Percentiles rank a stretch among this genome's conserved stretches.
phyloP scores from a whole-genome alignment of 2,888 invertebrate species.

The Zeuzera pyrina region DNA sequence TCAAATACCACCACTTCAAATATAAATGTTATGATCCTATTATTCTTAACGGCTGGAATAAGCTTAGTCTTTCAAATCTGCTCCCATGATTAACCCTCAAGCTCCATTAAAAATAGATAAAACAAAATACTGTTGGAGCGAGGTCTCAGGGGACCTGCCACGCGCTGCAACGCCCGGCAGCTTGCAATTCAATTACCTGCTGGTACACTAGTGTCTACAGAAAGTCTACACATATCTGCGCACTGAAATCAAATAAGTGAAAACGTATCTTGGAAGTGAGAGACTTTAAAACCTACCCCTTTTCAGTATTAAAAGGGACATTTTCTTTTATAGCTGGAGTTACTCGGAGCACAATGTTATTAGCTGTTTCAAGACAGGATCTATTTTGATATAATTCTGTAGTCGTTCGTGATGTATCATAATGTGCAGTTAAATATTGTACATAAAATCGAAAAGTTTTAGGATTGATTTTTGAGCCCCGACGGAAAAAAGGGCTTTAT shows the following conservation, averaged over 20 bases:
- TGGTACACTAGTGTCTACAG: constrained; percentile 24
- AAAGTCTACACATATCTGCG: constrained; percentile 29
- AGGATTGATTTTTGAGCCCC: too few species aligned
- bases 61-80: constrained; percentile 42
- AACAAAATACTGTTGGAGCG: constrained; percentile 52
- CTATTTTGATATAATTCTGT: too few species aligned
- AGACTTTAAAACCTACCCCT: constrained; percentile 8
- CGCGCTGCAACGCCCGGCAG: constrained; percentile 36
- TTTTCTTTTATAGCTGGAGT: too few species aligned
- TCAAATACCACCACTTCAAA: constrained; percentile 2
- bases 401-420: too few species aligned
- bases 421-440: too few species aligned
- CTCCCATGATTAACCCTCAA: constrained; percentile 53
- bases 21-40: too few species aligned
- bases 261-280: constrained; percentile 17
- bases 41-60: constrained; percentile 21
- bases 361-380: too few species aligned
- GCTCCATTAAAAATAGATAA: constrained; percentile 65
- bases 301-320: too few species aligned
- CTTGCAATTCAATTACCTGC: constrained; percentile 55
- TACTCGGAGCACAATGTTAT: too few species aligned
- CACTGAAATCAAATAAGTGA: constrained; percentile 38
- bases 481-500: too few species aligned
- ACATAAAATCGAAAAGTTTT: too few species aligned
- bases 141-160: constrained; percentile 36